A percentile compares a stretch with the other conserved stretches of the same genome.
phyloP scores from a whole-genome alignment of 2,797 vertebrate species.

The Tokudaia muenninki region DNA sequence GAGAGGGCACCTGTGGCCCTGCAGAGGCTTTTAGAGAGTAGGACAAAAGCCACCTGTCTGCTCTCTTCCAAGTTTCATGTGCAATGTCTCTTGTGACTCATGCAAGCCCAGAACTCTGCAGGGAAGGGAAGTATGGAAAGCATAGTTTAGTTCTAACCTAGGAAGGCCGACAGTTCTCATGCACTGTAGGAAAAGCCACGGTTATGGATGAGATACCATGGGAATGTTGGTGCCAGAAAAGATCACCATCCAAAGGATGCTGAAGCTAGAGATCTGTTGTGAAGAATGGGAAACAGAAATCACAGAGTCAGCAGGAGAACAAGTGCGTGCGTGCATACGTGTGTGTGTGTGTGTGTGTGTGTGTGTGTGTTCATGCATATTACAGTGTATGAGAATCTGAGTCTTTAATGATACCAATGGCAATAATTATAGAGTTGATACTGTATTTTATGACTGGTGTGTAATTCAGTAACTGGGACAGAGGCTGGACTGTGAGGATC shows the following conservation, averaged over 20 bases:
- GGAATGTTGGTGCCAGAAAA: conserved; percentile 16
- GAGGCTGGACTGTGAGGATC: neutral
- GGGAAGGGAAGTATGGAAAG: neutral
- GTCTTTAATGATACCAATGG: neutral
- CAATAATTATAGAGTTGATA: neutral
- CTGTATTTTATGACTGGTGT: neutral
- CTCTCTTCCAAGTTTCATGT: neutral
- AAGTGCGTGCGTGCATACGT: no score
- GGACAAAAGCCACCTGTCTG: neutral
- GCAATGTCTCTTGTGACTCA: neutral
- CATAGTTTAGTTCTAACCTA: neutral
- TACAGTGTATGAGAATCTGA: neutral
- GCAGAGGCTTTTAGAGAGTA: neutral
- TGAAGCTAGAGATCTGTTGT: neutral
- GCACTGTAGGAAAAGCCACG: neutral
- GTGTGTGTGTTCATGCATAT: neutral
- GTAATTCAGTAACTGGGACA: neutral
- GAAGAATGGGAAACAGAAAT: conserved; percentile 2
- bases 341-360: neutral
- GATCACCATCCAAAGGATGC: neutral
- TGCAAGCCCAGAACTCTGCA: neutral
- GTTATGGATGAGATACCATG: neutral
- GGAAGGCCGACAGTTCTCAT: neutral
- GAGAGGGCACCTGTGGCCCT: neutral
- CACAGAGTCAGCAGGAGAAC: neutral